Conservation (phyloP, 2,797 vertebrate genomes). For the Acipenser ruthenus region DNA sequence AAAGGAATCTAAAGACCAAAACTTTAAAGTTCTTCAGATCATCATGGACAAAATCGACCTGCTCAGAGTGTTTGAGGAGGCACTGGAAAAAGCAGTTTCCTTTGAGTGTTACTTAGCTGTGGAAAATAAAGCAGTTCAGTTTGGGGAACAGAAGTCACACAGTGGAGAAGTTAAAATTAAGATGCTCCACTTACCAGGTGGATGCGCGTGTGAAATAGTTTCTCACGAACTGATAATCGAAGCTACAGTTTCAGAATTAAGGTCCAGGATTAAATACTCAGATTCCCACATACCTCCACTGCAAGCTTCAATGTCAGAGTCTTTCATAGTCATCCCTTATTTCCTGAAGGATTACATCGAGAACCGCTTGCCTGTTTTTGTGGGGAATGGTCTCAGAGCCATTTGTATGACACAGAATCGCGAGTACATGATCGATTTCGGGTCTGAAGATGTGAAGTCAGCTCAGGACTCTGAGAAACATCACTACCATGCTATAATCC, state of each 20-base stretch:
- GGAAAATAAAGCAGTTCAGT: constrained; percentile 20
- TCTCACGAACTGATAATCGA: constrained; percentile 23
- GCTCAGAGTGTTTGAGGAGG: constrained; percentile 19
- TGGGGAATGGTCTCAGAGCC: constrained; percentile 31
- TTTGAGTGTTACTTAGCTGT: constrained; percentile 23
- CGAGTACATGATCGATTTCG: constrained; percentile 29
- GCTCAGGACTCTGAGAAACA: constrained; percentile 2
- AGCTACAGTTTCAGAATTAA: constrained; percentile 20
- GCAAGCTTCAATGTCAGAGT: too few species aligned
- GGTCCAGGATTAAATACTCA: constrained; percentile 24
- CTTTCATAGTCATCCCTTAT: constrained; percentile 21
- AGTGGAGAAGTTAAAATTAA: constrained; percentile 13
- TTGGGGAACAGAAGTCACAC: constrained; percentile 5
- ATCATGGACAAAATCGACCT: constrained; percentile 28
- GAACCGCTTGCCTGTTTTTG: constrained; percentile 24
- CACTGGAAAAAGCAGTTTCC: constrained; percentile 15
- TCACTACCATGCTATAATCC: constrained; percentile 23
- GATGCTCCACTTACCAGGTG: constrained; percentile 25
- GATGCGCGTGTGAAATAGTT: constrained; percentile 25
- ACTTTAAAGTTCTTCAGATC: constrained; percentile 15
- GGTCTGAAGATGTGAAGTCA: not conserved
- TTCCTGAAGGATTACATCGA: constrained; percentile 24
- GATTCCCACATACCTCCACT: not conserved
- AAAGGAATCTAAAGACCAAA: not conserved
- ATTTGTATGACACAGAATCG: constrained; percentile 28